Evolutionary conservation across 2,113 vertebrate genomes (phyloP), one percentile per base, ranked within the genome.

Genomic region (Mystacornis crossleyi): DNA sequence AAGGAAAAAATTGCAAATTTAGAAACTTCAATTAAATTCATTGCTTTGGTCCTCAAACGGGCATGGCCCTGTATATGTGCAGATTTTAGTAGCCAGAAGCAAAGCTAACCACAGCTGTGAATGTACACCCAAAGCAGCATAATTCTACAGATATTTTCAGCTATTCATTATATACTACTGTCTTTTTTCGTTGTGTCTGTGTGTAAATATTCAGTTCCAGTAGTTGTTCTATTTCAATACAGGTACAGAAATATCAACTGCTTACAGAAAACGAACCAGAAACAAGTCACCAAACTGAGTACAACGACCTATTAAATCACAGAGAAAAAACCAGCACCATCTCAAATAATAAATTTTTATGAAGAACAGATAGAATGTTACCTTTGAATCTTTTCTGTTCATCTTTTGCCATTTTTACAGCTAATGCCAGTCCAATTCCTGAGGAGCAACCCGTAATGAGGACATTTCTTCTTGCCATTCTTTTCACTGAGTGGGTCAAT

Each of bases 381-480:
- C 99, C 99, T 98, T 98, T 98, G 86, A 99, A 99, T 91, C 98
- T 98, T 96, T 98, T 99, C 97, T 99, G 98, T 58, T 99, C 98
- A 92, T 99, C 98, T 83, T 97, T 98, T 38, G 98, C 98, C 57
- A 99, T 97, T 96, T 97, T 98, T 65, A 91, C 93, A 79, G 99
- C 99, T 96, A 99, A 96, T 24, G 98, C 97, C n/a, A 99, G 93
- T 69, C 99, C 99, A 66, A 99, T 99, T 69, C 99, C 99, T 19
- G 99, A 99, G 62, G 98, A 99, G 83, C 99, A 99, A 66, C 99
- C 99, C 12, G 99, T 99, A 96, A 99, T 98, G 54, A 99, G 98
- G 15, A 99, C 98, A 55, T 97, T 98, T 94, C 98, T 99, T 97
- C 98, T 98, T 87, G 94, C 97, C 98, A 99, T 99, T 95, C 80